phyloP scores from a whole-genome alignment of 64 coral and sea anemone species.

The Exaiptasia diaphana region DNA sequence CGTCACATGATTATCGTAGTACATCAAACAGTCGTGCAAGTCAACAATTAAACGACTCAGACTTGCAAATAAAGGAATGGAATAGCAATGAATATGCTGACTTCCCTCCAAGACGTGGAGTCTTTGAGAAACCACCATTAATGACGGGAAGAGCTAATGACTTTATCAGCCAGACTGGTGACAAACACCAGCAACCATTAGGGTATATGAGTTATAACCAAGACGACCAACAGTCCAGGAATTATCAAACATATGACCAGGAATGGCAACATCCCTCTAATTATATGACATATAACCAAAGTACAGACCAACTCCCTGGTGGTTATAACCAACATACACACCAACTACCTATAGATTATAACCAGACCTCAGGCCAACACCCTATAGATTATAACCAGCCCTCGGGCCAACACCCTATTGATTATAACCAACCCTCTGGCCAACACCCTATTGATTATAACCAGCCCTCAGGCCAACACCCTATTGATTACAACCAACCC shows the following conservation, averaged over 20 bases:
- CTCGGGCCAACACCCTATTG: not conserved
- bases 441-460: not conserved
- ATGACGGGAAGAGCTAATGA: slow-evolving; percentile 42
- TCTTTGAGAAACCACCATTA: slow-evolving; percentile 48
- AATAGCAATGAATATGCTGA: slow-evolving; percentile 9
- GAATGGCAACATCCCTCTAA: not conserved
- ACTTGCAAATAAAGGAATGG: slow-evolving; percentile 26
- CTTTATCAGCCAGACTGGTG: not conserved
- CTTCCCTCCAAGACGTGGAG: slow-evolving; percentile 38
- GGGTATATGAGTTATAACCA: not conserved
- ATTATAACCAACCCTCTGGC: no score
- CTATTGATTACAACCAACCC: not conserved
- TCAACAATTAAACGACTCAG: slow-evolving; percentile 48
- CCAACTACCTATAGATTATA: not conserved
- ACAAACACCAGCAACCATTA: not conserved
- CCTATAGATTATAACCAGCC: no score
- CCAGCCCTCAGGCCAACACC: not conserved
- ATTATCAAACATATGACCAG: not conserved
- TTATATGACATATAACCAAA: no score
- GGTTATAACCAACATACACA: not conserved
- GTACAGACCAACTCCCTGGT: not conserved
- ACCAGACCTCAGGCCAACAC: not conserved
- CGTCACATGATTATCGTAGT: slow-evolving; percentile 79
- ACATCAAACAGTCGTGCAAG: slow-evolving; percentile 71
- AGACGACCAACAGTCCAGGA: no score